These are phyloP conservation scores for Neuroterus valhalla DNA, from an alignment of 1,140 invertebrate genomes.

Conservation along the genomic window DNA sequence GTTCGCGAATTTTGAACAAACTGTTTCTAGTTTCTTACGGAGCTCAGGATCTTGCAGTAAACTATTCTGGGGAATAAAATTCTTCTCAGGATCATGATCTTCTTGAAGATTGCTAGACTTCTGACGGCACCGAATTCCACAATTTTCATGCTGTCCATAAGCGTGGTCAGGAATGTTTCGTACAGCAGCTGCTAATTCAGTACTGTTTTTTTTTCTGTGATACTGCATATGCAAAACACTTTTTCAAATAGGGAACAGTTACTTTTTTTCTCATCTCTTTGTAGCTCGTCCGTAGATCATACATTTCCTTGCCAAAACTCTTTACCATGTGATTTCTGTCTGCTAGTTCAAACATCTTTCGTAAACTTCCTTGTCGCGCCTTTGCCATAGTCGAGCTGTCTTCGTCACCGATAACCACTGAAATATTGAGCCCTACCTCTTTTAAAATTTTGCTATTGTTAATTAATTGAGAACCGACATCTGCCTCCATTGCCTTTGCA, in stretches of 20 bases:
- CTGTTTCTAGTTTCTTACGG: background rate
- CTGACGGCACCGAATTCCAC: background rate
- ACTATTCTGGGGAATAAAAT: no score
- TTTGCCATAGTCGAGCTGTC: slow-evolving; percentile 31
- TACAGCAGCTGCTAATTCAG: slow-evolving; percentile 5
- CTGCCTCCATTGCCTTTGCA: no score
- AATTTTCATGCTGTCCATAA: slow-evolving; percentile 27
- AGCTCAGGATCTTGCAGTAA: background rate
- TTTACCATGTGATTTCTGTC: slow-evolving; percentile 30
- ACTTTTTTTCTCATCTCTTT: slow-evolving; percentile 32
- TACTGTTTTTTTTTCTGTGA: slow-evolving; percentile 19
- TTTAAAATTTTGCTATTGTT: no score
- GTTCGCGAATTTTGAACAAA: slow-evolving; percentile 27
- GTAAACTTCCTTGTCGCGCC: background rate
- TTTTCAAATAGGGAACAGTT: slow-evolving; percentile 28
- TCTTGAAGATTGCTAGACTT: background rate
- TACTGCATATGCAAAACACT: slow-evolving; percentile 32
- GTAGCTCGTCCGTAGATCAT: background rate
- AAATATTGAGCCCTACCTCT: background rate
- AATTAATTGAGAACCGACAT: no score
- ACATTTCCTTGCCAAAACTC: slow-evolving; percentile 30
- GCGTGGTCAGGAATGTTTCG: slow-evolving; percentile 25
- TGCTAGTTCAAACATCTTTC: slow-evolving; percentile 17
- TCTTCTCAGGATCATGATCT: no score
- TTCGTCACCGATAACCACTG: slow-evolving; percentile 19